Base-by-base conservation (phyloP, 2,797 vertebrate genomes). In the Pangasius macronema region DNA sequence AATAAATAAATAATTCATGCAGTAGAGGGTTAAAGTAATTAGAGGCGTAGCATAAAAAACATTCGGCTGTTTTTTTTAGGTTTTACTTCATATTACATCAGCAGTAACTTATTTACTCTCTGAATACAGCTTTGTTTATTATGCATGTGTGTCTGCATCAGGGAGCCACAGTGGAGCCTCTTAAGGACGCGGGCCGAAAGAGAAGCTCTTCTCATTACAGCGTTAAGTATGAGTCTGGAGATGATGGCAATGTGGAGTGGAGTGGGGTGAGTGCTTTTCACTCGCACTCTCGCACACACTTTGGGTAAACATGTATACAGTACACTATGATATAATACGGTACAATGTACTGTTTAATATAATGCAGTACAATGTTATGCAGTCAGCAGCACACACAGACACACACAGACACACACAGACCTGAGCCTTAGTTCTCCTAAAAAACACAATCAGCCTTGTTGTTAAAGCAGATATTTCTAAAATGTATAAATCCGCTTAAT, bases 191-290 rank as follows among this genome's bases (percentile, higher is more conserved):
- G 3, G 51, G 95, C 5, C 87, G 91, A 57, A 92, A 93, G 63
- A 91, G 94, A 61, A 96, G 94, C 83, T 93, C 95, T 14, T 91
- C 89, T 57, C 36, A 89, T 85, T 94, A 94, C 90, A 94, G 93
- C 0, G 95, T 97, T 89, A 97, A 96, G 91, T 97, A 96, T 87
- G 95, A 96, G 75, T 92, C 95, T 89, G 95, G 95, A 88, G 96
- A 97, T 91, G 96, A 97, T 89, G 97, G 93, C 88, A 96, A 94
- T 86, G 95, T 97, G 92, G 95, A 97, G 90, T 97, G 96, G 96
- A 96, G 94, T 5, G 96, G 96, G 95, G 97, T 97, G 93, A 97
- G 96, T 95, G 18, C 51, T 73, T 61, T 59, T 55, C 24, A 83
- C 22, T 16, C 24, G 14, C 82, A 53, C 18, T 1, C 81, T 30